Evolutionary conservation across 2,797 vertebrate species (phyloP).

Genomic region (Anniella stebbinsi): DNA sequence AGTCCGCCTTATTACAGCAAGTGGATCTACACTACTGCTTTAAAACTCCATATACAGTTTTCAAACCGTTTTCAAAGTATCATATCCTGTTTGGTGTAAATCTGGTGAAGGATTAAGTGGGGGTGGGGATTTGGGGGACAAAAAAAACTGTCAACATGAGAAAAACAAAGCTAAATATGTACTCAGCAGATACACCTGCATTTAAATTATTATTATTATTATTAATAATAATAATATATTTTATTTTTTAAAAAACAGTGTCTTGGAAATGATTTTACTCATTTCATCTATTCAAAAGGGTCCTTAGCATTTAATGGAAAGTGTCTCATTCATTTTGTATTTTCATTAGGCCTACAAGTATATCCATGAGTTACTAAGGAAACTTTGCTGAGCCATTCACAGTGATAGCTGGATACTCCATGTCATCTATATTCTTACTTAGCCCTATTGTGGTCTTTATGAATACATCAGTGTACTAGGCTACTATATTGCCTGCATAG

Average conservation of each 20-base stretch:
- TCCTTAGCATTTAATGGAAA: not conserved
- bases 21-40: too few relatives aligned
- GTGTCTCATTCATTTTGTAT: not conserved
- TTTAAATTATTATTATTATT: not conserved
- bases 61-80: too few relatives aligned
- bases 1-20: not conserved
- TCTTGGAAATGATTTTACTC: not conserved
- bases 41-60: too few relatives aligned
- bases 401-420: not conserved
- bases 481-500: not conserved
- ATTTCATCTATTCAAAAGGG: not conserved
- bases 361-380: not conserved
- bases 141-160: not conserved
- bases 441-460: not conserved
- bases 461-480: not conserved
- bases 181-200: not conserved
- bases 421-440: not conserved
- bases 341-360: not conserved
- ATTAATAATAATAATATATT: too few relatives aligned
- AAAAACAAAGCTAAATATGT: not conserved
- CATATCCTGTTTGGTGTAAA: too few relatives aligned
- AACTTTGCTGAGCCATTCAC: not conserved
- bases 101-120: too few relatives aligned
- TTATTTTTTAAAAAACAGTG: not conserved
- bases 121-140: too few relatives aligned